phyloP scores from a whole-genome alignment of 2,888 invertebrate species.

The Pachydiplax longipennis region DNA sequence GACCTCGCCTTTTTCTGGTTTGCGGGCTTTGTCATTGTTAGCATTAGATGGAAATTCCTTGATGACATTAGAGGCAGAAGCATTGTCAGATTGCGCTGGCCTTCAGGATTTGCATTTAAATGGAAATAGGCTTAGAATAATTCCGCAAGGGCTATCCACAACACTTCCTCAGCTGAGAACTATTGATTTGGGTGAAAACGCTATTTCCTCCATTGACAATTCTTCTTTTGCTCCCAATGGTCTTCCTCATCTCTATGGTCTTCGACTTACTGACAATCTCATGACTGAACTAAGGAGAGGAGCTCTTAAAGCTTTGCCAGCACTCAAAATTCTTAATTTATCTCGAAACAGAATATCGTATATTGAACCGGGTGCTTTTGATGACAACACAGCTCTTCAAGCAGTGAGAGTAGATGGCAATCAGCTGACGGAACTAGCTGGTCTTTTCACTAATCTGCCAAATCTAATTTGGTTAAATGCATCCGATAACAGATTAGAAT shows the following conservation, averaged over 20 bases:
- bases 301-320: constrained; percentile 78
- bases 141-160: constrained; percentile 74
- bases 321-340: constrained; percentile 82
- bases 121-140: constrained; percentile 78
- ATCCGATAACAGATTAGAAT: constrained; percentile 82
- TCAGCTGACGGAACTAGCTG: constrained; percentile 78
- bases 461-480: constrained; percentile 86
- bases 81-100: constrained; percentile 79
- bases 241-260: constrained; percentile 80
- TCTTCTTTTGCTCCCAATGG: constrained; percentile 73
- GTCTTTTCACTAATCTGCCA: constrained; percentile 80
- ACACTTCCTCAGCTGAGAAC: constrained; percentile 79
- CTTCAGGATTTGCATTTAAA: constrained; percentile 84
- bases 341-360: constrained; percentile 83
- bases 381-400: constrained; percentile 73
- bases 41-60: constrained; percentile 83
- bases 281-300: constrained; percentile 81
- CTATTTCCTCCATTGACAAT: constrained; percentile 78
- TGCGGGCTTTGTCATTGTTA: constrained; percentile 77
- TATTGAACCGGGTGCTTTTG: constrained; percentile 80
- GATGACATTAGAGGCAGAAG: constrained; percentile 75
- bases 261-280: constrained; percentile 85
- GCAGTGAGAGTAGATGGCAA: constrained; percentile 84
- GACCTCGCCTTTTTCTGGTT: constrained; percentile 77
- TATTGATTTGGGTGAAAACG: constrained; percentile 85